Evolutionary conservation across 2,797 vertebrate genomes (phyloP), one percentile per base, ranked within the genome.

Genomic region (Enteromius unitaeniatus): DNA sequence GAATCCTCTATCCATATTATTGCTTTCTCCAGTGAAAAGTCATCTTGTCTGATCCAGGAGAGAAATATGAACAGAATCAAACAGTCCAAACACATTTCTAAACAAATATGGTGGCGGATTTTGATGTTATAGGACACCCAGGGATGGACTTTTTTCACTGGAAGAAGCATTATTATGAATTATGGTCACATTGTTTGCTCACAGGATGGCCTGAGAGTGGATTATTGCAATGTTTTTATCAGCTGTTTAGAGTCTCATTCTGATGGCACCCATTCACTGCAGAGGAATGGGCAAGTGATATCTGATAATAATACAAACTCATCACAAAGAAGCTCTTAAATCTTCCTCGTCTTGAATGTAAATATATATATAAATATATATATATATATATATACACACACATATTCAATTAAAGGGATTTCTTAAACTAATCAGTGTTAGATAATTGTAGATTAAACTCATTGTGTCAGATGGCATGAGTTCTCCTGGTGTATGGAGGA

Each of bases 391-490:
- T n/a, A n/a, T n/a, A n/a, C n/a, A n/a, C n/a, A n/a, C n/a, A 47
- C 40, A 23, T 42, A 69, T 45, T 14, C 21, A 42, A 14, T 69
- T 69, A 3, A 23, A 45, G 28, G 15, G 19, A 55, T 74, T 55
- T 64, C 10, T 47, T 19, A 21, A 26, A 78, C 15, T 34, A 49
- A 49, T 67, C 15, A 40, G 49, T n/a, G 17, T 21, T 60, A 17
- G 15, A 31, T 64, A 6, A 31, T 42, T 79, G 65, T 80, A 70
- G 67, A 70, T 67, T 60, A 72, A 81, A 81, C 79, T 4, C 10
- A 60, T 47, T 81, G 62, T 74, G 19, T 74, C 19, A 31, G 70
- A 73, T 73, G 72, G 47, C 47, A 74, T 53, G 31, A 75, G 51
- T 23, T 58, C 21, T 42, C 13, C 65, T 23, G 55, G 26, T 1